Conservation (phyloP, 2,888 invertebrate species). For the Quadriops clusia region DNA sequence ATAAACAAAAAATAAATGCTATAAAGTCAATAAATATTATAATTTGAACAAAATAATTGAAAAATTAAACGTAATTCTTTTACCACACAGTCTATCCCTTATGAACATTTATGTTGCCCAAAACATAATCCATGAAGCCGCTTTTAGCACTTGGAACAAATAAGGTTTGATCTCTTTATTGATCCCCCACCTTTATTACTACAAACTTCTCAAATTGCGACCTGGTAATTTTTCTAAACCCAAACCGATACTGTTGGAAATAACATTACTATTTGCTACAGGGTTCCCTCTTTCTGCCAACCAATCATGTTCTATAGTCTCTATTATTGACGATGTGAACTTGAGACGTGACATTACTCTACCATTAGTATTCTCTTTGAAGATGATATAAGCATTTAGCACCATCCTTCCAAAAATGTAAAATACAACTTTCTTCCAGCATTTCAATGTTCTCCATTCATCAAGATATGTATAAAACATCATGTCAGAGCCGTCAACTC, state of each 20-base stretch:
- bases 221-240: conserved; percentile 14
- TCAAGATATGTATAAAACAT: conserved; percentile 21
- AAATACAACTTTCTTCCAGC: conserved; percentile 22
- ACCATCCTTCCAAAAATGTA: conserved; percentile 21
- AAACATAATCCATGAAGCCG: conserved; percentile 17
- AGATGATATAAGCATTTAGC: conserved; percentile 21
- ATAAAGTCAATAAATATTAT: no score
- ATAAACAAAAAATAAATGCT: no score
- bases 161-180: conserved; percentile 15
- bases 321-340: conserved; percentile 19
- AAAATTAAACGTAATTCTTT: conserved; percentile 22
- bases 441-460: conserved; percentile 21
- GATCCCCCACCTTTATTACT: conserved; percentile 14
- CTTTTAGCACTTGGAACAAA: conserved; percentile 18
- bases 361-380: conserved; percentile 14
- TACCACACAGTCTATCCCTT: conserved; percentile 19
- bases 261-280: conserved; percentile 7
- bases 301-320: conserved; percentile 18
- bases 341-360: conserved; percentile 18
- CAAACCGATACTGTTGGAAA: neutral
- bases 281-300: conserved; percentile 10
- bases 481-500: conserved; percentile 19
- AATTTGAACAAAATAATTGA: no score
- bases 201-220: conserved; percentile 16
- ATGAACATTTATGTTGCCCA: conserved; percentile 19